Base-by-base conservation (phyloP, 1,140 invertebrate species). In the Cydia strobilella region DNA sequence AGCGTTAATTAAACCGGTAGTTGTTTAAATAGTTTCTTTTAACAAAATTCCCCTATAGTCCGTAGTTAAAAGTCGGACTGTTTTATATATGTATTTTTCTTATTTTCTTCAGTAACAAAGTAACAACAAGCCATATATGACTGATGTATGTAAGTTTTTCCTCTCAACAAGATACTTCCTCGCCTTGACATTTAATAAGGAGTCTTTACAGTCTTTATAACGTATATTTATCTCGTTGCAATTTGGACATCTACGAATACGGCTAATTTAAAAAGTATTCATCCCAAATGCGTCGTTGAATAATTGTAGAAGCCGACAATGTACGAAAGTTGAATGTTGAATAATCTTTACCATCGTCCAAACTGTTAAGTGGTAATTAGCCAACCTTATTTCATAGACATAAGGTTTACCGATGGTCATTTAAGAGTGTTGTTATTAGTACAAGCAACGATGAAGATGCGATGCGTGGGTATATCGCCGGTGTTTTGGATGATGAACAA, bases 291-390 rank as follows among this genome's bases (percentile, higher is more conserved):
- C 75, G 77, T 83, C 79, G 66, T 54, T 79, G 79, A 79, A 79
- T 86, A 85, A 85, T 86, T 80, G 82, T 78, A 74, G 83, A 84
- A 79, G 84, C 78, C 65, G 31, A 69, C 65, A 69, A 39, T 69
- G 65, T 69, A 66, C 63, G 25, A 66, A 66, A n/a, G n/a, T 12
- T 69, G 65, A 39, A 39, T 69, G 15, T 18, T 9, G 65, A 69
- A 69, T 69, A 69, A 18, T 69, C 35, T 69, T 69, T 39, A 45
- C 42, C 42, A 45, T 45, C 42, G 12, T 45, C 10, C 13, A 12
- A 45, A 13, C 42, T 45, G 42, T 13, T 45, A 15, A 13, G 7
- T 39, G 35, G 2, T 9, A 39, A 10, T 39, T 39, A 39, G 35
- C 3, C 13, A 13, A 45, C 12, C 42, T 45, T 45, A 45, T 15